Conservation (phyloP, 2,113 vertebrate species). For the Polyodon spathula region DNA sequence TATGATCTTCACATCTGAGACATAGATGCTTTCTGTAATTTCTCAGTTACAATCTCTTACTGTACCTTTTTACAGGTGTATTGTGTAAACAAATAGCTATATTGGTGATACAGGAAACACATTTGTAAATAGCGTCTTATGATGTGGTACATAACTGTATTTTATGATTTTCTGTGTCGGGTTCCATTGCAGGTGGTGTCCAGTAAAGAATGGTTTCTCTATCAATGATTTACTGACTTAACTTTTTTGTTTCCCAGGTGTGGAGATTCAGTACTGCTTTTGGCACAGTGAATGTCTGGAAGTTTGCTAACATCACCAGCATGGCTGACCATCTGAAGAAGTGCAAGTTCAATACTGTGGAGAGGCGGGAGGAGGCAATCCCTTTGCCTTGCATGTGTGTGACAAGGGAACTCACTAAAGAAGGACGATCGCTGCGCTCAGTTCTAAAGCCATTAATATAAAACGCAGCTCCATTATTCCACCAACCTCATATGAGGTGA, state of each 20-base stretch:
- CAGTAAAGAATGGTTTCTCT: not conserved
- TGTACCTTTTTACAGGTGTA: no score
- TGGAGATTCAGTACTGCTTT: slow-evolving; percentile 97
- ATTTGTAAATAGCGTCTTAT: no score
- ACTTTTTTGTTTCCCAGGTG: slow-evolving; percentile 62
- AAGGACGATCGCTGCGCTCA: slow-evolving; percentile 79
- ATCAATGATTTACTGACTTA: not conserved
- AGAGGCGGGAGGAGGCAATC: slow-evolving; percentile 78
- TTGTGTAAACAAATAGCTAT: no score
- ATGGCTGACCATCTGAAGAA: slow-evolving; percentile 93
- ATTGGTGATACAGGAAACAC: no score
- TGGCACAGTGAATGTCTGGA: slow-evolving; percentile 83
- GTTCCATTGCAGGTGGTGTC: no score
- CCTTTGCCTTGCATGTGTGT: slow-evolving; percentile 92
- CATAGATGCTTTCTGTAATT: no score
- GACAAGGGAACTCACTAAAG: slow-evolving; percentile 84
- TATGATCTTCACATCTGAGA: no score
- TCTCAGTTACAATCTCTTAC: no score
- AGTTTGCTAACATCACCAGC: slow-evolving; percentile 82
- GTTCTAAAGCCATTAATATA: slow-evolving; percentile 80
- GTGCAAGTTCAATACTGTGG: slow-evolving; percentile 80
- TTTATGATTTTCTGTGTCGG: no score
- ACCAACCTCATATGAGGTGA: slow-evolving; percentile 41
- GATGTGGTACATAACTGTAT: no score
- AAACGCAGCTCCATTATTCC: slow-evolving; percentile 38